Base-by-base conservation (phyloP, 2,888 invertebrate species). In the Eurytoma adleriae region DNA sequence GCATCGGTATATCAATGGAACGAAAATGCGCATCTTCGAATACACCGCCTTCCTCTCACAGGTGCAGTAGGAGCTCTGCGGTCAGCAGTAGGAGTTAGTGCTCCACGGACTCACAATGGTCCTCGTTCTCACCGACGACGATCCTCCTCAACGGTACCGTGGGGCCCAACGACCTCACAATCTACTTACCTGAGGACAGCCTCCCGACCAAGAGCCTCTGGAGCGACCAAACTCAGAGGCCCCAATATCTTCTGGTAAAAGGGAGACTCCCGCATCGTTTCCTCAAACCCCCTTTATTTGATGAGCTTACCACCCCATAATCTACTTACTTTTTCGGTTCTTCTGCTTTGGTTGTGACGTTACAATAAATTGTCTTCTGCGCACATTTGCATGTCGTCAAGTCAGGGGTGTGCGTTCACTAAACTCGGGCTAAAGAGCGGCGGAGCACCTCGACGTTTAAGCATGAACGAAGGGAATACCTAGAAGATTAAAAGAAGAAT, bases 1-100 rank as follows among this genome's bases (percentile, higher is more conserved):
- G 99, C 78, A 99, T 99, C 13, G 99, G 99, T 92, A 98, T 99
- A 98, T 99, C 1, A 99, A 99, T 91, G 99, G 99, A 24, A 99
- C 99, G 91, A 99, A 99, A 91, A 96, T 99, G 95, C 94, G 99
- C 85, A 99, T 99, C 91, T 99, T 99, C 81, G 99, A 99, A 91
- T 99, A 99, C 93, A 99, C 95, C 90, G 93, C 93, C 84, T 93
- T 94, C 90, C 90, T 94, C 50, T 90, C 89, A 75, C 92, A 93
- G 62, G 90, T 91, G 16, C 84, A 88, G 84, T 86, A 91, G 80
- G 84, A 90, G 76, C 77, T 89, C 85, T 80, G 86, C 78, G 89
- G 87, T 16, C 83, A 87, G 84, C 85, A 90, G 80, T 84, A 90
- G 80, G 77, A 88, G 85, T 80, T 86, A 74, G 52, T 82, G 83